Evolutionary conservation across 2,888 invertebrate species (phyloP).

Genomic region (Zele albiditarsus): DNA sequence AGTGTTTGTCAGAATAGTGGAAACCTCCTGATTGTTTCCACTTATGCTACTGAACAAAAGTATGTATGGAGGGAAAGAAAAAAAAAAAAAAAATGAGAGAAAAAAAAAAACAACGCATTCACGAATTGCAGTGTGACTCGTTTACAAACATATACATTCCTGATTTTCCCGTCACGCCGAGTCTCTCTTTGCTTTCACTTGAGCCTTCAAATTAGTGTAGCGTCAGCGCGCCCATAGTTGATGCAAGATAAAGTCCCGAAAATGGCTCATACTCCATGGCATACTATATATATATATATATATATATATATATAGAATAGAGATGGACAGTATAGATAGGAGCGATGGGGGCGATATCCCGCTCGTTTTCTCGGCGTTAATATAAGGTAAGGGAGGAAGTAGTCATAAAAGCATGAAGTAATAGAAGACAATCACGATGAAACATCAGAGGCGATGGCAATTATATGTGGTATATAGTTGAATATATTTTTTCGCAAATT

Average conservation of each 20-base stretch:
- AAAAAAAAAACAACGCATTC: background rate
- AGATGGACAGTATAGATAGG: constrained; percentile 48
- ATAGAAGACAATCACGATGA: constrained; percentile 1
- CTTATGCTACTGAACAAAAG: too few relatives aligned
- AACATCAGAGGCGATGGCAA: background rate
- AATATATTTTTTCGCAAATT: background rate
- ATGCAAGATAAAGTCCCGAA: constrained; percentile 65
- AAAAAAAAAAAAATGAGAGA: background rate
- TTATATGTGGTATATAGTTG: background rate
- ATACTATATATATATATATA: constrained; percentile 43
- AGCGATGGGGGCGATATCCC: constrained; percentile 15
- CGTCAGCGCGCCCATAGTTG: constrained; percentile 47
- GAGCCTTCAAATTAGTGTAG: constrained; percentile 64
- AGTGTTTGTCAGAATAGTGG: too few relatives aligned
- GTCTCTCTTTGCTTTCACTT: constrained; percentile 21
- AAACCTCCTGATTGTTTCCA: too few relatives aligned
- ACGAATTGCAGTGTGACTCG: background rate
- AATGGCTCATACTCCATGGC: constrained; percentile 60
- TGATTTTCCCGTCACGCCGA: background rate
- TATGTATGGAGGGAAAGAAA: too few relatives aligned
- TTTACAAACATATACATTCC: constrained; percentile 3
- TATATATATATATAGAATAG: background rate
- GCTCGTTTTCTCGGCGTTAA: constrained; percentile 13
- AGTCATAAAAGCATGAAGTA: background rate
- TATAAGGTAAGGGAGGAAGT: background rate